A percentile compares a stretch with the other conserved stretches of the same genome.
Conservation (phyloP, 92 coral and sea anemone genomes). For the Porites lobata region DNA sequence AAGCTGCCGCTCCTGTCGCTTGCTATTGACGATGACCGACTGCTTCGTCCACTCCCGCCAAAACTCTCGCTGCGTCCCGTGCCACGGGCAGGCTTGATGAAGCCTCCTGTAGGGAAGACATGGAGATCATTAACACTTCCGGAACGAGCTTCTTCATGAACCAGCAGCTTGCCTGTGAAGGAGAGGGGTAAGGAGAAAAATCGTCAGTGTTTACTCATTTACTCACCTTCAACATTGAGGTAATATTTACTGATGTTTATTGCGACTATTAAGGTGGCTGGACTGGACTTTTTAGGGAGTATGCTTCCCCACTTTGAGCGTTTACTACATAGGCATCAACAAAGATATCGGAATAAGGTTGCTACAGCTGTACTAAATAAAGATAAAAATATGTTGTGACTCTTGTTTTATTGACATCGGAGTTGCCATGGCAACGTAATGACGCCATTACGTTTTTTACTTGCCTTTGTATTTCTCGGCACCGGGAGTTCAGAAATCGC, state of each 20-base stretch:
- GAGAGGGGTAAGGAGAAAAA: slow-evolving; percentile 41
- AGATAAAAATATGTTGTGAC: too few relatives aligned
- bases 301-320: too few relatives aligned
- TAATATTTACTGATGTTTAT: neutral
- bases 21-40: slow-evolving; percentile 92
- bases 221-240: neutral
- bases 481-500: too few relatives aligned
- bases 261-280: neutral
- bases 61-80: slow-evolving; percentile 73
- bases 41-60: slow-evolving; percentile 95
- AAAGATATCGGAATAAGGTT: too few relatives aligned
- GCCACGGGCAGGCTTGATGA: slow-evolving; percentile 79
- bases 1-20: slow-evolving; percentile 98
- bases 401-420: too few relatives aligned
- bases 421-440: too few relatives aligned
- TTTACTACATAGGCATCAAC: too few relatives aligned
- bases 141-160: slow-evolving; percentile 45
- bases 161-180: slow-evolving; percentile 72
- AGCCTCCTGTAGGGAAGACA: slow-evolving; percentile 96
- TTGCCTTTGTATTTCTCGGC: too few relatives aligned
- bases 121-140: slow-evolving; percentile 95
- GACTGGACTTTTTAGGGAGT: too few relatives aligned
- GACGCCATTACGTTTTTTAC: too few relatives aligned
- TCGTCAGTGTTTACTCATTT: neutral
- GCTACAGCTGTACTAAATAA: too few relatives aligned